Evolutionary conservation across 1,140 invertebrate species (phyloP).

Genomic region (Brachionus asplanchnoidis): DNA sequence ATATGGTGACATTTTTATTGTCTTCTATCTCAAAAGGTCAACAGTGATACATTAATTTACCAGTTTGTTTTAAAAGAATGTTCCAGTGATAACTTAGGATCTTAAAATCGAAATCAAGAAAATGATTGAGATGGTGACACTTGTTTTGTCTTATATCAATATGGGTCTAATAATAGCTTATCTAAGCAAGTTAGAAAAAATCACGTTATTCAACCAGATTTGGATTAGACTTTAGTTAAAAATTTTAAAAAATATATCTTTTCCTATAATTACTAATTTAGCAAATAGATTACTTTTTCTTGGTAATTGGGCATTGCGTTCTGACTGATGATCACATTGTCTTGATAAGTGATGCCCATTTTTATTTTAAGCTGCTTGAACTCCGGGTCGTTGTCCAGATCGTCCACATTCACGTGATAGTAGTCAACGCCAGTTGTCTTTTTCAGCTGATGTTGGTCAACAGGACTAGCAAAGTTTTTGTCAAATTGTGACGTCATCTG

Average conservation of each 20-base stretch:
- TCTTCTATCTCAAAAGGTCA: no score
- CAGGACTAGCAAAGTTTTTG: background rate
- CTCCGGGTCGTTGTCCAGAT: background rate
- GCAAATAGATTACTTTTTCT: background rate
- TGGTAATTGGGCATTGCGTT: background rate
- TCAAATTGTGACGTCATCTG: constrained; percentile 11
- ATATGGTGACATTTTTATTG: no score
- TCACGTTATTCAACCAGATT: no score
- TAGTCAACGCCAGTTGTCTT: background rate
- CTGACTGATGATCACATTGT: constrained; percentile 28
- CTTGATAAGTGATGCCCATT: constrained; percentile 35
- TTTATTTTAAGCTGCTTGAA: background rate
- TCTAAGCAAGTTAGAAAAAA: no score
- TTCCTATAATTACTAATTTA: background rate
- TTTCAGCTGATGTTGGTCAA: background rate
- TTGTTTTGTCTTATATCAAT: background rate
- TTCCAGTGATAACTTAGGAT: no score
- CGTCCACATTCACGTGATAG: constrained; percentile 27
- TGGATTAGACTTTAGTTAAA: no score
- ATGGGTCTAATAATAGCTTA: no score
- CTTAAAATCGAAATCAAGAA: no score
- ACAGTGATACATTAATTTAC: no score
- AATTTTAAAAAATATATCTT: no score
- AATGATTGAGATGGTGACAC: background rate
- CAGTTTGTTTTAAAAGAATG: no score